Evolutionary conservation across 2,797 vertebrate genomes (phyloP), one percentile per base, ranked within the genome.

Genomic region (Alexandromys oeconomus): DNA sequence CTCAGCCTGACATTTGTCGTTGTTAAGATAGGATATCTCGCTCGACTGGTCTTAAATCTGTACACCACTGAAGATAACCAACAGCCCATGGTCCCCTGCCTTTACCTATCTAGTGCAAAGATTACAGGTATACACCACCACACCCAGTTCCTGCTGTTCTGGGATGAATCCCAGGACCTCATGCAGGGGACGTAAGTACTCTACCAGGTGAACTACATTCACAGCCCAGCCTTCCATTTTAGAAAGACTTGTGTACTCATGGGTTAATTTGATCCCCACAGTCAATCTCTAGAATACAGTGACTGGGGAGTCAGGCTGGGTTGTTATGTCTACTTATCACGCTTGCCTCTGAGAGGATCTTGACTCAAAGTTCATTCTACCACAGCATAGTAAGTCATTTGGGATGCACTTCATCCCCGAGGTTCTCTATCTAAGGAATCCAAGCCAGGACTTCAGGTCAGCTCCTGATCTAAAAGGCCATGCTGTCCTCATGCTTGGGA

Each of bases 401-500:
- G 74, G 81, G 8, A 14, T 13, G 40, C 51, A 27, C 34, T 87
- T 81, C 80, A 78, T 46, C 57, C 48, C 87, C n/a, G 61, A 96
- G 37, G 57, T 81, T 81, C 67, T 40, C 76, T 17, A 29, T 17
- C 25, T 25, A 46, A 69, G 21, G 65, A 43, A 95, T 40, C 51
- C 4, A 88, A 85, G 77, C 59, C 43, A 88, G 77, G 31, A 73
- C 74, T 48, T n/a, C 21, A 48, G 57, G 57, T 27, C 84, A 43
- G 77, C 34, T 81, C 69, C 78, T 29, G 87, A 74, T 67, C 76
- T 74, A 65, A 67, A 95, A 93, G 78, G 78, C 43, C 91, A 94
- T 48, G 59, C 77, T 81, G 77, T 92, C 76, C 89, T 78, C 95
- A 67, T 91, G 79, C 89, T 81, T 94, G 92, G 91, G 93, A 95